Conservation (phyloP, 2,113 vertebrate genomes). For the Ceuthmochares aereus region DNA sequence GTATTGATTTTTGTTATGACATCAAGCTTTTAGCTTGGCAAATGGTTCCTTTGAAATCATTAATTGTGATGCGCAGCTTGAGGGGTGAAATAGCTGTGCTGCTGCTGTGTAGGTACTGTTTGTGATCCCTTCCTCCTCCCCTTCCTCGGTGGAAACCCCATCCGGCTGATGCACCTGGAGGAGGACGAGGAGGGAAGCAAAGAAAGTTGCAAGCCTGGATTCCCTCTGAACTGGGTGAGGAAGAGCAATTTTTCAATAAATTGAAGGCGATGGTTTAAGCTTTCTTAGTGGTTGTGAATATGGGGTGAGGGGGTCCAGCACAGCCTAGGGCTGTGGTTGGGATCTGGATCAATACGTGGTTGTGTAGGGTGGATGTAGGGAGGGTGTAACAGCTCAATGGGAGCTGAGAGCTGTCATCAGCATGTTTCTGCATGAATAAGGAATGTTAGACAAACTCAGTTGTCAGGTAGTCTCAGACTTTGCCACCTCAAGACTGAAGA, state of each 20-base stretch:
- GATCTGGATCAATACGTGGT: background rate
- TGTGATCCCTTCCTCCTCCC: background rate
- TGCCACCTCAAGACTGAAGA: background rate
- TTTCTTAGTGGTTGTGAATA: background rate
- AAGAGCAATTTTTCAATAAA: background rate
- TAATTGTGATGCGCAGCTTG: background rate
- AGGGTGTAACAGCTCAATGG: background rate
- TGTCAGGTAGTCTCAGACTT: background rate
- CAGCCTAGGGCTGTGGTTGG: background rate
- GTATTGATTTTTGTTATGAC: constrained; percentile 62
- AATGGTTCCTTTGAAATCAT: constrained; percentile 32
- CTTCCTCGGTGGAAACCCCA: background rate
- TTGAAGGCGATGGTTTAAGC: background rate
- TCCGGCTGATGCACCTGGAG: background rate
- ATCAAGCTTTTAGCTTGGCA: constrained; percentile 59
- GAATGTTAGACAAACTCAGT: background rate
- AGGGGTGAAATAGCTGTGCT: background rate
- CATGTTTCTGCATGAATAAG: background rate
- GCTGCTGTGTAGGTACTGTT: background rate
- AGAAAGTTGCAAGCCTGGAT: background rate
- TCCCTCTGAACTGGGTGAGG: constrained; percentile 43
- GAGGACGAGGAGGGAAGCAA: background rate
- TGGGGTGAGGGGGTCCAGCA: background rate
- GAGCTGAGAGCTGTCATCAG: background rate
- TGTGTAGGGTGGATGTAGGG: background rate